Evolutionary conservation across 1,140 invertebrate genomes (phyloP), one percentile per base, ranked within the genome.

Genomic region (Camponotus vicinus): DNA sequence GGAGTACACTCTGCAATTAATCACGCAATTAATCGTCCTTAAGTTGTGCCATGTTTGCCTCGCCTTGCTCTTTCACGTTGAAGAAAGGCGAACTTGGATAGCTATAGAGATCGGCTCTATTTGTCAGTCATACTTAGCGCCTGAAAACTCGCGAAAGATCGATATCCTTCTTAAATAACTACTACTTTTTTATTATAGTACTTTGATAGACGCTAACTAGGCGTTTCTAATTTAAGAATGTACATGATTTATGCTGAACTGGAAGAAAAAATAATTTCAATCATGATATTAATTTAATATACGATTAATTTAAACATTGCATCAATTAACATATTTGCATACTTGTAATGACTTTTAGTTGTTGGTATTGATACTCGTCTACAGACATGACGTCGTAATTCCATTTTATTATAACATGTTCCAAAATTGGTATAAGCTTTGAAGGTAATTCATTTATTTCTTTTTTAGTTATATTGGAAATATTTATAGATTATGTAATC

Each of bases 1-100:
- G 63, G 82, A 85, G 64, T 89, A 86, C 57, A 76, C 52, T 52
- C 42, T 37, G 21, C 77, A 90, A 92, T 92, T 92, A 92, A 92
- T 92, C 91, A 91, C 87, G 69, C 55, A 67, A 92, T 92, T 92
- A 92, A 92, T 92, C 91, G 91, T 90, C 55, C 67, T 91, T 92
- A 92, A 92, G 89, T 92, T 76, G 87, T 27, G 85, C 80, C 90
- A 88, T 83, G 80, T 77, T 88, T 79, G 34, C 75, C 69, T 49
- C 64, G 75, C 34, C 77, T 78, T 21, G 63, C 64, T 42, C 59
- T 80, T 90, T 90, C 73, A 63, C 32, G 34, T 21, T 11, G 76
- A 89, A 85, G 57, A 21, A 21, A 87, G 57, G 32, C n/a, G 21
- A 85, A 85, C 40, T 87, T 87, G 57, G 57, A 34, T 37, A 57